Conservation (phyloP, 2,797 vertebrate species). For the Coregonus sp. region DNA sequence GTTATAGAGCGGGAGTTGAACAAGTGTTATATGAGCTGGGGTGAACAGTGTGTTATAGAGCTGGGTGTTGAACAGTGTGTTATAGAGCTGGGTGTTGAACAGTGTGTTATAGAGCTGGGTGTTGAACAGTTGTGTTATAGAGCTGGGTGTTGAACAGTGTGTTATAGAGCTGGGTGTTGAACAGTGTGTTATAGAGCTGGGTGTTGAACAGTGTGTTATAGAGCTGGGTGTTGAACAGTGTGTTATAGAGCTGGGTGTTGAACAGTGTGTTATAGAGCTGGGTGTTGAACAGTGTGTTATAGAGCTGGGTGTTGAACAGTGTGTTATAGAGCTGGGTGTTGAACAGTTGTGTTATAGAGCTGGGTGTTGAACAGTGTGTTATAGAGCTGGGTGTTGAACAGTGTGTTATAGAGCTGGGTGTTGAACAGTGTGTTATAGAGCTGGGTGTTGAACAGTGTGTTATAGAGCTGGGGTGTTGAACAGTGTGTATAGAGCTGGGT, state of each 20-base stretch:
- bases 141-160: slow-evolving; percentile 3
- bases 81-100: slow-evolving; percentile 3
- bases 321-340: too few species aligned
- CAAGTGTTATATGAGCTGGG: too few species aligned
- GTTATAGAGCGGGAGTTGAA: too few species aligned
- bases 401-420: too few species aligned
- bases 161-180: slow-evolving; percentile 9
- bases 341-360: slow-evolving; percentile 15
- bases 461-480: too few species aligned
- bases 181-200: slow-evolving; percentile 16
- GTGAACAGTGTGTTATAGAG: too few species aligned
- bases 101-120: too few species aligned
- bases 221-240: not conserved
- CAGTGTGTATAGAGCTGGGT: slow-evolving; percentile 12
- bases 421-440: slow-evolving; percentile 14
- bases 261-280: slow-evolving; percentile 14
- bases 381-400: slow-evolving; percentile 2
- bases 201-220: slow-evolving; percentile 12
- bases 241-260: too few species aligned
- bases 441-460: not conserved
- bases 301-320: slow-evolving; percentile 6
- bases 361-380: slow-evolving; percentile 6
- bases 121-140: slow-evolving; percentile 5
- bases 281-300: slow-evolving; percentile 8
- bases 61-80: not conserved